Conservation (phyloP, 92 coral and sea anemone genomes). For the Nematostella vectensis region DNA sequence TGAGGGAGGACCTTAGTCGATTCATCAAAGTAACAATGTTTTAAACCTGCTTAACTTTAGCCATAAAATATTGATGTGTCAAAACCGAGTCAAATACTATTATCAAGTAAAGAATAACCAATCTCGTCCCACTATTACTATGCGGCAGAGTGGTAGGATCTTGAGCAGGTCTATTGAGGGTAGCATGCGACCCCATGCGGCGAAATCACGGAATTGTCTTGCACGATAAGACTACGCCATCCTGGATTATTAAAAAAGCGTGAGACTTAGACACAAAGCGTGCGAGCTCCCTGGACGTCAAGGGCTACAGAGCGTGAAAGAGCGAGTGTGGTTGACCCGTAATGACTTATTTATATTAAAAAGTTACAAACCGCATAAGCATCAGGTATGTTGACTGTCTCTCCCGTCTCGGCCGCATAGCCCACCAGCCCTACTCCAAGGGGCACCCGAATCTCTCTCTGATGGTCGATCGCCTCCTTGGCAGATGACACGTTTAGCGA, state of each 20-base stretch:
- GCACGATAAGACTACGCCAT: slow-evolving; percentile 22
- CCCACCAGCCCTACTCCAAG: slow-evolving; percentile 99
- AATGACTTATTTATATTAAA: slow-evolving; percentile 78
- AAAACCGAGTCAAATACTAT: no score
- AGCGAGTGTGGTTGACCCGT: slow-evolving; percentile 66
- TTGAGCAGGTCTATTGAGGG: no score
- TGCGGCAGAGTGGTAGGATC: no score
- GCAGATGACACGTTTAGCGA: slow-evolving; percentile 58
- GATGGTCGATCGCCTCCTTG: slow-evolving; percentile 72
- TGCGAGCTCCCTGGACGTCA: no score
- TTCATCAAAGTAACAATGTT: no score
- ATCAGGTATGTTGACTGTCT: slow-evolving; percentile 97
- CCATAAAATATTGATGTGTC: no score
- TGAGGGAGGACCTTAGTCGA: no score
- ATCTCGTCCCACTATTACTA: no score
- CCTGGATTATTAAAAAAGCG: not conserved
- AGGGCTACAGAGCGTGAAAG: slow-evolving; percentile 37
- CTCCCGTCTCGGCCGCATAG: slow-evolving; percentile 96
- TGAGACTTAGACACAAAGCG: slow-evolving; percentile 23
- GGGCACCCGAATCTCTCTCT: slow-evolving; percentile 86
- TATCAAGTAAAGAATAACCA: no score
- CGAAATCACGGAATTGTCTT: slow-evolving; percentile 27
- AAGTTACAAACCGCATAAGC: slow-evolving; percentile 98
- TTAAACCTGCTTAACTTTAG: no score
- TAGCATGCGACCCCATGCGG: slow-evolving; percentile 20